Base-by-base conservation (phyloP, 2,113 vertebrate species). In the Ahaetulla prasina region DNA sequence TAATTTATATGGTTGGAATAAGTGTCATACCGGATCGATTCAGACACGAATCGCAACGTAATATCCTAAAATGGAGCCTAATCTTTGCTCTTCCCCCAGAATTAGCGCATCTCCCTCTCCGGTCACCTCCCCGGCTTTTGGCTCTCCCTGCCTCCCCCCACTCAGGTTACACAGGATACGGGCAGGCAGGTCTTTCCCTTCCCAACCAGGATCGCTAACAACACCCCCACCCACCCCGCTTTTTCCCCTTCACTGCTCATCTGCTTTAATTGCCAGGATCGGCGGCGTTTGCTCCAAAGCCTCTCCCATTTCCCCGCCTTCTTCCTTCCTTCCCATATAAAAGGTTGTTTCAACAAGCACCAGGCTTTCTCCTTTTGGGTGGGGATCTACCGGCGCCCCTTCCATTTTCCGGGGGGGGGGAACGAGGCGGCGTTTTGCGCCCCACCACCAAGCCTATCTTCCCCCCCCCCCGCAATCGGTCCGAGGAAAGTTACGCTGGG, bases 211-310 rank as follows among this genome's bases (percentile, higher is more conserved):
- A 52, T 43, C n/a, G 55, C 54, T 12, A 74, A 35, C 5, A 20
- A 7, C 53, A 6, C 2, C 1, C 23, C 2, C 22, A 8, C 23
- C 2, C 20, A 35, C 47, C n/a, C 30, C 1, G 1, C 9, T 80
- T 30, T 23, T 3, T 53, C 49, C 84, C 50, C 50, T 88, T 88
- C 45, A 54, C 43, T 27, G 23, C 27, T 45, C 39, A 12, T 23
- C 74, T 80, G 86, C 63, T n/a, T 30, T 39, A 43, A 74, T 88
- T 68, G 85, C 47, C 55, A 16, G n/a, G 47, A 57, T 22, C 30
- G 3, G 16, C 53, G 16, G 5, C 9, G 39, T 12, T 45, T 7
- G 9, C 7, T 39, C 18, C 89, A 43, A 18, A 39, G 39, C 7
- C 3, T 23, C n/a, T 12, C 18, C 18, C 6, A 20, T 16, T n/a